phyloP scores from a whole-genome alignment of 2,888 invertebrate species.

The Morpho helenor region DNA sequence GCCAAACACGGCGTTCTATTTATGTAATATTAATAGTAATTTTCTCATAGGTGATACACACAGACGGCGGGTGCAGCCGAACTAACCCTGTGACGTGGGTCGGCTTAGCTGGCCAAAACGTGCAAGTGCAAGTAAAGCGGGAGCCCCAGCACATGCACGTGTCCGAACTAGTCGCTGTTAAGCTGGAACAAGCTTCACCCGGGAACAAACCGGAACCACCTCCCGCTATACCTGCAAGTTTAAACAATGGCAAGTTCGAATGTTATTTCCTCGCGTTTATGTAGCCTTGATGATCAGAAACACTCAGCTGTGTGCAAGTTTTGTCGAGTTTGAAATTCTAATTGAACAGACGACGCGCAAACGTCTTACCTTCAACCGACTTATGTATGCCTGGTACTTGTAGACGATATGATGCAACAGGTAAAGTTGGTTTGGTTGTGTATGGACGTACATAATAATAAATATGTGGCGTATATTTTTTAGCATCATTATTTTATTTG shows the following conservation, averaged over 20 bases:
- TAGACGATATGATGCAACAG: constrained; percentile 22
- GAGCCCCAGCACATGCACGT: constrained; percentile 80
- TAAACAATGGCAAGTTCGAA: constrained; percentile 59
- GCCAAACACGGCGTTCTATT: too few species aligned
- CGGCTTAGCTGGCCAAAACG: constrained; percentile 65
- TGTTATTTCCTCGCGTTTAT: constrained; percentile 4
- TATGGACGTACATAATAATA: too few species aligned
- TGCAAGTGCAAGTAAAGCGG: constrained; percentile 81
- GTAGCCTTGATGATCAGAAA: constrained; percentile 23
- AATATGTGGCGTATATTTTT: too few species aligned
- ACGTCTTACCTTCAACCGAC: neutral
- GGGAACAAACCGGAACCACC: constrained; percentile 77
- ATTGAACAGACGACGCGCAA: too few species aligned
- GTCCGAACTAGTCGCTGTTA: constrained; percentile 80
- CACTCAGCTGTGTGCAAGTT: constrained; percentile 18
- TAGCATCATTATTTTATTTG: too few species aligned
- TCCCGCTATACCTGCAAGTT: constrained; percentile 63
- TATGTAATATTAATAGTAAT: too few species aligned
- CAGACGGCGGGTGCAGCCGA: constrained; percentile 83
- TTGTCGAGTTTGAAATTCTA: too few species aligned
- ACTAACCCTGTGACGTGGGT: constrained; percentile 85
- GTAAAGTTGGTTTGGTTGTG: neutral
- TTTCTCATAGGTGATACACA: constrained; percentile 53
- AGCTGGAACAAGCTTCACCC: constrained; percentile 83
- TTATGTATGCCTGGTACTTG: constrained; percentile 35